phyloP scores from a whole-genome alignment of 2,797 vertebrate genomes.

The Streptopelia turtur region DNA sequence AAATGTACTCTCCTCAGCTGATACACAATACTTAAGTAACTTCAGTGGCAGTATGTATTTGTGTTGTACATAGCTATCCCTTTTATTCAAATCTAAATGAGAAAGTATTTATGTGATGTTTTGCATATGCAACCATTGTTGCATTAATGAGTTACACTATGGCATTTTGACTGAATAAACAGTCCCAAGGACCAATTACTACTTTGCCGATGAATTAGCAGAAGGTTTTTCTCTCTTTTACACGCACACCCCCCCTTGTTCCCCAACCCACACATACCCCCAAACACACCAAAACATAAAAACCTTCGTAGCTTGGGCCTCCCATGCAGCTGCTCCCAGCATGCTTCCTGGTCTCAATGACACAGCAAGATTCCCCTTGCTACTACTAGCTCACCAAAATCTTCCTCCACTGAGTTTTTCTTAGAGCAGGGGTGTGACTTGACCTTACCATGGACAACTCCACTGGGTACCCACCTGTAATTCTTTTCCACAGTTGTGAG shows the following conservation, averaged over 20 bases:
- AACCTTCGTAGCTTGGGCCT: neutral
- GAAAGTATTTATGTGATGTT: neutral
- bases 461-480: rapidly evolving
- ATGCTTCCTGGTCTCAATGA: neutral
- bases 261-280: neutral
- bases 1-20: neutral
- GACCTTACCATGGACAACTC: neutral
- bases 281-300: neutral
- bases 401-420: neutral
- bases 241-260: no score
- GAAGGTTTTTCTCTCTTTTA: neutral
- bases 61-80: rapidly evolving
- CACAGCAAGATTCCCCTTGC: neutral
- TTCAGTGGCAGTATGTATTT: neutral
- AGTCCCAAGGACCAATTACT: neutral
- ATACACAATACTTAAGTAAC: neutral
- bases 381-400: neutral
- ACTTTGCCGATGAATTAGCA: neutral
- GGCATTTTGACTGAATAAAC: neutral
- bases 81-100: neutral
- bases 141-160: neutral
- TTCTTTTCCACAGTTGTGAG: neutral
- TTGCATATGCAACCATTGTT: neutral
- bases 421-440: neutral
- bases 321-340: neutral